phyloP scores from a whole-genome alignment of 30 jellyfish, hydroid and myxozoan genomes.

The Pelagia noctiluca region DNA sequence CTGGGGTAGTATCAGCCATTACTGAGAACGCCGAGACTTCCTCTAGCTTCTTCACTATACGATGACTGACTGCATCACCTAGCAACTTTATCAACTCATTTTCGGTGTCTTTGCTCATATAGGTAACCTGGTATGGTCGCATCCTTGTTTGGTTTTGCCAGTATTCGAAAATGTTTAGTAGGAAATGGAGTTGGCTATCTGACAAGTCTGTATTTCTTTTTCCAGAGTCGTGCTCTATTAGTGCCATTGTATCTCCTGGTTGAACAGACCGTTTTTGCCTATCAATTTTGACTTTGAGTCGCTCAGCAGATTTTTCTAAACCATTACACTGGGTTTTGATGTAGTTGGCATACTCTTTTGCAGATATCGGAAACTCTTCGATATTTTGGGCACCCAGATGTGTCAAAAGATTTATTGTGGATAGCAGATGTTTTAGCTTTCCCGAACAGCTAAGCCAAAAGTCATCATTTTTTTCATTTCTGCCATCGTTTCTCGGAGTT shows the following conservation, averaged over 20 bases:
- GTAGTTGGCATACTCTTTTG: slow-evolving; percentile 18
- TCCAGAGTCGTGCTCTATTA: slow-evolving; percentile 27
- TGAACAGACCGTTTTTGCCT: not conserved
- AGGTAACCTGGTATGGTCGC: slow-evolving; percentile 35
- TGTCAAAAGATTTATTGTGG: not conserved
- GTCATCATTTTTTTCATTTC: slow-evolving; percentile 9
- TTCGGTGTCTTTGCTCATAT: slow-evolving; percentile 26
- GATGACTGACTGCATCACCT: slow-evolving; percentile 7
- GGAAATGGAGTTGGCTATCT: slow-evolving; percentile 7
- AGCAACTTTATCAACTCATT: slow-evolving; percentile 17
- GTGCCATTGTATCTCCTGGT: slow-evolving; percentile 6
- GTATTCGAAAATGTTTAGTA: slow-evolving; percentile 2
- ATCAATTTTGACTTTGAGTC: slow-evolving; percentile 9
- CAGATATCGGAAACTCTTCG: slow-evolving; percentile 15
- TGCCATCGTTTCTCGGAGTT: slow-evolving; percentile 28
- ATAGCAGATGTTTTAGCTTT: slow-evolving; percentile 23
- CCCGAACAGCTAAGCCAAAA: slow-evolving; percentile 21
- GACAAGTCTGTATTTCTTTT: slow-evolving; percentile 4
- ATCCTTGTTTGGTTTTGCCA: slow-evolving; percentile 12
- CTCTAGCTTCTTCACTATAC: slow-evolving; percentile 1
- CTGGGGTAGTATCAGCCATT: slow-evolving; percentile 30
- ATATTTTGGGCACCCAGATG: slow-evolving; percentile 10
- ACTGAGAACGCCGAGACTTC: slow-evolving; percentile 6
- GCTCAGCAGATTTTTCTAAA: slow-evolving; percentile 10
- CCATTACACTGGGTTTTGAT: slow-evolving; percentile 1